A percentile compares a stretch with the other conserved stretches of the same genome.
Conservation (phyloP, 2,888 invertebrate species). For the Asteroscopus sphinx region DNA sequence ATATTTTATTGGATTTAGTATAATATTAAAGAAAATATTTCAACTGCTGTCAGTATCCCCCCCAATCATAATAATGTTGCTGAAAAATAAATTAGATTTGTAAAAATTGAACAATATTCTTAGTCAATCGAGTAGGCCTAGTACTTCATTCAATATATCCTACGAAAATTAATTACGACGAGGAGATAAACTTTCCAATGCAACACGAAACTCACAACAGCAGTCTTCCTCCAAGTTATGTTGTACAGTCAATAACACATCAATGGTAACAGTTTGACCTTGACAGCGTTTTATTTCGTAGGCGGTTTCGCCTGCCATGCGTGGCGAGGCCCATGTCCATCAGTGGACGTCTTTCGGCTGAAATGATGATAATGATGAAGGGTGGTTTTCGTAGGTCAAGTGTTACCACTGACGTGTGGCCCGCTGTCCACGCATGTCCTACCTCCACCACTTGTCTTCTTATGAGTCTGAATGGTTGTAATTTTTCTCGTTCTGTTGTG, state of each 20-base stretch:
- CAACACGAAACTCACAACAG: not conserved
- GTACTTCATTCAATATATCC: not conserved
- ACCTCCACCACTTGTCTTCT: conserved; percentile 44
- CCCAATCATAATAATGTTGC: not conserved
- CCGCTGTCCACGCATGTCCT: conserved; percentile 12
- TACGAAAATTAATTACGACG: not conserved
- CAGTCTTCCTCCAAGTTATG: conserved; percentile 3
- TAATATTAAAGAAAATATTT: conserved; percentile 36
- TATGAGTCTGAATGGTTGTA: conserved; percentile 42
- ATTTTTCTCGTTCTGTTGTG: conserved; percentile 21
- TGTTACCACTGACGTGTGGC: too few species aligned
- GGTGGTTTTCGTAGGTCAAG: too few species aligned
- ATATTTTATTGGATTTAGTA: conserved; percentile 42
- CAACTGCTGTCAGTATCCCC: conserved; percentile 45
- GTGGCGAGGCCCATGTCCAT: too few species aligned
- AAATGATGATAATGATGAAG: too few species aligned
- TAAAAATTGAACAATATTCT: conserved; percentile 4
- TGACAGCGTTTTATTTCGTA: too few species aligned
- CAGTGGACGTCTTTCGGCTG: too few species aligned
- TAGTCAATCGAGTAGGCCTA: not conserved
- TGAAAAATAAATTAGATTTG: not conserved
- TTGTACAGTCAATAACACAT: too few species aligned
- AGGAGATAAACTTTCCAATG: too few species aligned
- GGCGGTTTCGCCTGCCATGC: too few species aligned
- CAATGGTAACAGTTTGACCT: too few species aligned